These are phyloP conservation scores for Planococcus citri DNA, from an alignment of 1,140 invertebrate genomes.

Conservation along the genomic window DNA sequence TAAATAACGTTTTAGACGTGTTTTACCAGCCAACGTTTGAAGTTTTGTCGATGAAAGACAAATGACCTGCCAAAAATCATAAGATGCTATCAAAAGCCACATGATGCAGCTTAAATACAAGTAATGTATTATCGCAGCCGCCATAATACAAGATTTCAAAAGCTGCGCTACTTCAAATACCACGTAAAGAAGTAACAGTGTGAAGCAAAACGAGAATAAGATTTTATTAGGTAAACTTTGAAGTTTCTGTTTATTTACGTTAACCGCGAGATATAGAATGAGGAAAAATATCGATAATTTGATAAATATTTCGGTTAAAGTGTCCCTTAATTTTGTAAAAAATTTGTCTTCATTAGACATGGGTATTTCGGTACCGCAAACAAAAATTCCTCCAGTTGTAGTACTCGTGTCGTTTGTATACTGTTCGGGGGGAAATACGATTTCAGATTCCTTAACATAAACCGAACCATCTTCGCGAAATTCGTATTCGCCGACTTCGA, in stretches of 20 bases:
- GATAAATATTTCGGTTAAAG: slow-evolving; percentile 36
- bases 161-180: slow-evolving; percentile 36
- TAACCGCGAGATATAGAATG: slow-evolving; percentile 37
- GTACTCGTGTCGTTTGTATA: background rate
- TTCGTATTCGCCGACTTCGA: background rate
- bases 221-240: slow-evolving; percentile 42
- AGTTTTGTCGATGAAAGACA: slow-evolving; percentile 39
- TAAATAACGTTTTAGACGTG: slow-evolving; percentile 3
- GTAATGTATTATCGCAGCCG: slow-evolving; percentile 40
- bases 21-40: slow-evolving; percentile 33
- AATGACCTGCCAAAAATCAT: slow-evolving; percentile 44
- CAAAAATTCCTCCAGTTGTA: background rate
- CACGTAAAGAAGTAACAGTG: slow-evolving; percentile 37
- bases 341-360: background rate
- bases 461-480: background rate
- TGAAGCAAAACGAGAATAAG: slow-evolving; percentile 37
- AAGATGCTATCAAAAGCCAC: slow-evolving; percentile 48
- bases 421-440: background rate
- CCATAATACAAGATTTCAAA: slow-evolving; percentile 30
- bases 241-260: slow-evolving; percentile 36
- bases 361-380: background rate
- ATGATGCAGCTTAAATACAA: slow-evolving; percentile 42
- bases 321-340: slow-evolving; percentile 30
- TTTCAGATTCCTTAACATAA: background rate
- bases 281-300: slow-evolving; percentile 39